Conservation (phyloP, 2,113 vertebrate genomes). For the Sapayoa aenigma region DNA sequence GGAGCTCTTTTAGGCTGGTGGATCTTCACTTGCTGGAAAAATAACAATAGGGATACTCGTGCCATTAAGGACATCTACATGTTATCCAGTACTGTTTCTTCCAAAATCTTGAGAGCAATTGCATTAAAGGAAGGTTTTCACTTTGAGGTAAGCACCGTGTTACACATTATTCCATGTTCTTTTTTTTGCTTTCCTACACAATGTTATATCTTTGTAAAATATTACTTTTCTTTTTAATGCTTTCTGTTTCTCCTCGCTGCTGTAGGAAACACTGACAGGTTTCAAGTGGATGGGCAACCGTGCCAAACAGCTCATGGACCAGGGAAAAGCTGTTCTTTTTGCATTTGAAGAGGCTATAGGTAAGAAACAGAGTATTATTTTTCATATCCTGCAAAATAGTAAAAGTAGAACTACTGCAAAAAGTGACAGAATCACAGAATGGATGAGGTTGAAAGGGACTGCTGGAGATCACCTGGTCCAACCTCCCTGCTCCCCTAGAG, state of each 20-base stretch:
- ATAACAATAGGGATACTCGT: slow-evolving; percentile 69
- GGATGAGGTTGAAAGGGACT: background rate
- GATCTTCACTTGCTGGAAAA: slow-evolving; percentile 92
- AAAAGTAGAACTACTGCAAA: background rate
- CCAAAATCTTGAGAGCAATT: slow-evolving; percentile 93
- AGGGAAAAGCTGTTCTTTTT: slow-evolving; percentile 91
- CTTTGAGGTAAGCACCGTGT: slow-evolving; percentile 83
- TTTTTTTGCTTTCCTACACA: background rate
- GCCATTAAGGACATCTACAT: slow-evolving; percentile 89
- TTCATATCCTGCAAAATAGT: background rate
- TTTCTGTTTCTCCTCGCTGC: background rate
- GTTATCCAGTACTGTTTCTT: slow-evolving; percentile 96
- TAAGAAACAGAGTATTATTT: slow-evolving; percentile 57
- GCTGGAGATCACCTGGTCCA: background rate
- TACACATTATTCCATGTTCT: background rate
- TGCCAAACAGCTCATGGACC: slow-evolving; percentile 87
- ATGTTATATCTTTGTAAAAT: background rate
- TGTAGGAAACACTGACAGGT: slow-evolving; percentile 94
- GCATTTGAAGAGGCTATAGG: slow-evolving; percentile 98
- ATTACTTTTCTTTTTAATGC: background rate
- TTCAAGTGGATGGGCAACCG: slow-evolving; percentile 99
- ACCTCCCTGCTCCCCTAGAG: background rate
- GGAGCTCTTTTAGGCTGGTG: slow-evolving; percentile 96
- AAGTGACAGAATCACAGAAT: background rate
- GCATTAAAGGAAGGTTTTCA: slow-evolving; percentile 96